phyloP scores from a whole-genome alignment of 2,113 vertebrate genomes.

The Oophaga pumilio region DNA sequence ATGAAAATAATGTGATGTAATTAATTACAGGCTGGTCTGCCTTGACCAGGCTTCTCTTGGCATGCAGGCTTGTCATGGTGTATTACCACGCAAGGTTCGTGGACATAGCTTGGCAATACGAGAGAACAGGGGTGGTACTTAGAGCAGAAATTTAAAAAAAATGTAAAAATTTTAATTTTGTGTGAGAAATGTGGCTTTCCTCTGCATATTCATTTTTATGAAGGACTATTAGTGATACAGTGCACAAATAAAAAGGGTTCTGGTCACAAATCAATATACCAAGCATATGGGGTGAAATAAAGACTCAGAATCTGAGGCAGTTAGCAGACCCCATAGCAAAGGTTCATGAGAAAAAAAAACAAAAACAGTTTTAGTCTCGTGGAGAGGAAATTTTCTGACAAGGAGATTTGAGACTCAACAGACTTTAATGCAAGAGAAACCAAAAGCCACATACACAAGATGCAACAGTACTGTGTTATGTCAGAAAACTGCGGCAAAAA shows the following conservation, averaged over 20 bases:
- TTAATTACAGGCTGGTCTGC: conserved; percentile 54
- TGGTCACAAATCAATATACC: neutral
- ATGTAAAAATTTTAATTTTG: neutral
- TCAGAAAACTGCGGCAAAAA: too few relatives aligned
- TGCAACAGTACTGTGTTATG: too few relatives aligned
- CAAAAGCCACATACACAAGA: too few relatives aligned
- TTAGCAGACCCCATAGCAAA: too few relatives aligned
- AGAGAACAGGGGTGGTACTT: conserved; percentile 7
- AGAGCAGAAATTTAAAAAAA: neutral
- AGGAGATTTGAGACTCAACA: too few relatives aligned
- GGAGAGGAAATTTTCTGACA: too few relatives aligned
- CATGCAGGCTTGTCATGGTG: conserved; percentile 42
- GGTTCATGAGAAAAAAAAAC: too few relatives aligned
- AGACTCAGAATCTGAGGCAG: too few relatives aligned
- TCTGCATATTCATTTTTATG: neutral
- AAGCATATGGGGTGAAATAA: too few relatives aligned
- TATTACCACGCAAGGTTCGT: conserved; percentile 38
- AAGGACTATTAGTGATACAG: neutral
- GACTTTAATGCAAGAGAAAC: too few relatives aligned
- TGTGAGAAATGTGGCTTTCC: neutral
- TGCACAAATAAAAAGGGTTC: too few relatives aligned
- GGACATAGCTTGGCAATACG: conserved; percentile 39
- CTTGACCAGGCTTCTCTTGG: conserved; percentile 24
- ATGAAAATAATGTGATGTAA: conserved; percentile 50
- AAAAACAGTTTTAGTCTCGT: too few relatives aligned